Percentiles rank a stretch among this genome's conserved stretches.
Evolutionary conservation across 2,888 invertebrate genomes (phyloP).

Genomic region (Fragum sueziense): DNA sequence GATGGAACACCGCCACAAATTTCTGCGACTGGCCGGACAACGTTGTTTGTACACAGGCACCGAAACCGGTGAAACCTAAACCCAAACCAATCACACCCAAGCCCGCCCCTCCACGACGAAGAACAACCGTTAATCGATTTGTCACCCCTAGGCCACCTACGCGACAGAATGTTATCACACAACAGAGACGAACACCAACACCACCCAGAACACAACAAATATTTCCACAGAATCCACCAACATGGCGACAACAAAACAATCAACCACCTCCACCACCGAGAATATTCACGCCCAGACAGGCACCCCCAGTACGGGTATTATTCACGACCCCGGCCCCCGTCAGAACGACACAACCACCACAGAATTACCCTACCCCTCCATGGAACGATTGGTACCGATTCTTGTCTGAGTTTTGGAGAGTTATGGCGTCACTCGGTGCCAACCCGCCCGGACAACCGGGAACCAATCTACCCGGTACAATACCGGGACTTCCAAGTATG

Average conservation of each 20-base stretch:
- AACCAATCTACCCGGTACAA: constrained; percentile 1
- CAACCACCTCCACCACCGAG: constrained; percentile 15
- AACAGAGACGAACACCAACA: not conserved
- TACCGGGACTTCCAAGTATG: constrained; percentile 15
- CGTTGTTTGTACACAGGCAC: constrained; percentile 50
- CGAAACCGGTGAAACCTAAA: not conserved
- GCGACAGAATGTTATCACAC: not conserved
- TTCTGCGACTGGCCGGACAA: constrained; percentile 73
- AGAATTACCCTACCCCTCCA: constrained; percentile 38
- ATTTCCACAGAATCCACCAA: not conserved
- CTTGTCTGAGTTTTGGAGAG: constrained; percentile 55
- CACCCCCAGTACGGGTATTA: not conserved
- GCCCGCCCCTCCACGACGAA: constrained; percentile 20
- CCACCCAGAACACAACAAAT: not conserved
- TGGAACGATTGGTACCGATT: constrained; percentile 59
- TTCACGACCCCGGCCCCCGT: not conserved
- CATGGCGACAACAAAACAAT: not conserved
- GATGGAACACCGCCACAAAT: constrained; percentile 62
- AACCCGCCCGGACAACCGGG: constrained; percentile 16
- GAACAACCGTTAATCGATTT: constrained; percentile 5
- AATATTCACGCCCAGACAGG: constrained; percentile 1
- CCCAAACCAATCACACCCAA: not conserved
- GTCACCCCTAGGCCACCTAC: not conserved
- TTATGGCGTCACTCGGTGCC: constrained; percentile 39
- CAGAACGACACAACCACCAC: not conserved